Conservation (phyloP, 2,888 invertebrate species). For the Taphrorychus bicolor region DNA sequence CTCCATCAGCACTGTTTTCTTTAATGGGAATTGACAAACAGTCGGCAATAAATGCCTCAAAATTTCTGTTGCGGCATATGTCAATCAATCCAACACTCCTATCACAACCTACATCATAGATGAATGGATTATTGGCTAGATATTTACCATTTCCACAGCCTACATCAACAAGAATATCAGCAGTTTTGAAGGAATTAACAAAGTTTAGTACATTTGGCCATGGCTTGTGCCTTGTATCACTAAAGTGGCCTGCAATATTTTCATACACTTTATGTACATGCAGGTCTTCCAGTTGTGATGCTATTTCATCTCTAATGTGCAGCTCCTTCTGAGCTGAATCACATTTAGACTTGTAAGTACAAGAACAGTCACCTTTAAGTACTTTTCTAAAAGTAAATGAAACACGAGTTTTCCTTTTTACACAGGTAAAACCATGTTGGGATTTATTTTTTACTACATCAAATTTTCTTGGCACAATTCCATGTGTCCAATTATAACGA, state of each 20-base stretch:
- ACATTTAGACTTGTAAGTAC: constrained; percentile 71
- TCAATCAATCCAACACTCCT: constrained; percentile 71
- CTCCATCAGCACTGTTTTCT: constrained; percentile 75
- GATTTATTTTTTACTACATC: constrained; percentile 70
- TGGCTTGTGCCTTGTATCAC: constrained; percentile 89
- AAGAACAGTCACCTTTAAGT: constrained; percentile 66
- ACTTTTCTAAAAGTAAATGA: constrained; percentile 84
- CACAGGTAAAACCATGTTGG: constrained; percentile 62
- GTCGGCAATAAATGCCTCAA: constrained; percentile 78
- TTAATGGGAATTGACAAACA: constrained; percentile 77
- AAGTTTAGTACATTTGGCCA: constrained; percentile 94
- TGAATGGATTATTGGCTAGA: constrained; percentile 67
- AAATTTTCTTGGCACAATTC: constrained; percentile 83
- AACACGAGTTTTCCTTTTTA: constrained; percentile 67
- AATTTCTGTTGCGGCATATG: constrained; percentile 68
- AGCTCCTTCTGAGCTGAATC: constrained; percentile 62
- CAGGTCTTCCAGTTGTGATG: constrained; percentile 71
- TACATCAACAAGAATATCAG: constrained; percentile 84
- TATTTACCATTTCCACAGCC: constrained; percentile 99
- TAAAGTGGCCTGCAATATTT: constrained; percentile 93
- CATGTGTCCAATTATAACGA: constrained; percentile 83
- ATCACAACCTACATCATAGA: constrained; percentile 77
- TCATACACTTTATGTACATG: constrained; percentile 93
- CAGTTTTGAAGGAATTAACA: constrained; percentile 68
- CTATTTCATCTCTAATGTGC: constrained; percentile 52